Conservation (phyloP, 1,140 invertebrate genomes). For the Heterodera carotae region DNA sequence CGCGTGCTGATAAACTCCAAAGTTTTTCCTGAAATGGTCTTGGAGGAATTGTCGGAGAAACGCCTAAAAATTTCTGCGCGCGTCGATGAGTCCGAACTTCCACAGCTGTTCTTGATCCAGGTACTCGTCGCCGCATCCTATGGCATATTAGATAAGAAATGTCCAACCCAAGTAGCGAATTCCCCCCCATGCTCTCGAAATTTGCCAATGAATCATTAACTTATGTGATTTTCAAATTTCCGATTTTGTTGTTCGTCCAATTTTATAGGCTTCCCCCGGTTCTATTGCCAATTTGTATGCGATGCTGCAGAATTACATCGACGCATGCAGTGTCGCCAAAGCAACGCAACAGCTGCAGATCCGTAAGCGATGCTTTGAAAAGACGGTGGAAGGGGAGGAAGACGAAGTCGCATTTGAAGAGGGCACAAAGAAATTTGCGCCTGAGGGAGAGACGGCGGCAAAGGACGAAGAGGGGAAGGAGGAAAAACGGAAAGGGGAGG, state of each 20-base stretch:
- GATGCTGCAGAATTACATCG: constrained; percentile 19
- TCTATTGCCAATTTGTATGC: constrained; percentile 14
- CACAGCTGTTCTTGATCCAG: constrained; percentile 49
- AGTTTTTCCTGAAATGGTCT: constrained; percentile 53
- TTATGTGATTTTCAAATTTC: neutral
- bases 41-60: constrained; percentile 51
- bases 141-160: too few species aligned
- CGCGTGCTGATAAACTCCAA: constrained; percentile 51
- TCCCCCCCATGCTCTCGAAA: neutral
- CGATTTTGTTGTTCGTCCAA: too few species aligned
- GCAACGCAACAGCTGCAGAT: constrained; percentile 1
- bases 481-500: neutral
- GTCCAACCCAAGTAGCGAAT: too few species aligned
- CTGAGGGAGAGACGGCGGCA: neutral
- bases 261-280: constrained; percentile 17
- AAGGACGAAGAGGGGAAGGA: neutral
- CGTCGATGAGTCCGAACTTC: constrained; percentile 44
- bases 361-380: constrained; percentile 18
- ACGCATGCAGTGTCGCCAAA: constrained; percentile 5
- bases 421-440: constrained; percentile 10
- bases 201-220: constrained; percentile 1
- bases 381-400: neutral
- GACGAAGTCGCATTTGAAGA: neutral
- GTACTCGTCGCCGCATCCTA: constrained; percentile 16
- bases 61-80: constrained; percentile 50